These are phyloP conservation scores for Carcina quercana DNA, from an alignment of 2,888 invertebrate species.

Conservation along the genomic window DNA sequence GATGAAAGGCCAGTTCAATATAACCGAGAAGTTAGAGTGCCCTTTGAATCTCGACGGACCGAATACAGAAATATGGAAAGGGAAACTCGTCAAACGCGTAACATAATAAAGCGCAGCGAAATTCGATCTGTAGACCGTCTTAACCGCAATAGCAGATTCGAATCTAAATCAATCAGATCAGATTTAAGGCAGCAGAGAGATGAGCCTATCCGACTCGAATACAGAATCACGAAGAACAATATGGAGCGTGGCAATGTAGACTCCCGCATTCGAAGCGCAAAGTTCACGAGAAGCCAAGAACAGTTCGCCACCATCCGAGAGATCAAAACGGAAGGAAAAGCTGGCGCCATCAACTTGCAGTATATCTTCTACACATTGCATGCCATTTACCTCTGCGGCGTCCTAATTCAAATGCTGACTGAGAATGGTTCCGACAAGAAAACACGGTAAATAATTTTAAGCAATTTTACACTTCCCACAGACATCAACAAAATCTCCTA, in stretches of 20 bases:
- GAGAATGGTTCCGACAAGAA: slow-evolving; percentile 18
- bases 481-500: background rate
- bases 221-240: slow-evolving; percentile 2
- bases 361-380: slow-evolving; percentile 49
- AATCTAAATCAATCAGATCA: background rate
- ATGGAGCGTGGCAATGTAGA: slow-evolving; percentile 16
- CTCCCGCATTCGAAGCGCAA: slow-evolving; percentile 15
- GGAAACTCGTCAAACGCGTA: background rate
- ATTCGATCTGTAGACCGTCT: background rate
- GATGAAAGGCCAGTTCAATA: slow-evolving; percentile 4
- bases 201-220: background rate
- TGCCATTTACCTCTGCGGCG: slow-evolving; percentile 42
- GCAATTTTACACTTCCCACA: background rate
- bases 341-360: slow-evolving; percentile 33
- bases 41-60: background rate
- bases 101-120: background rate
- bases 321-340: slow-evolving; percentile 15
- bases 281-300: slow-evolving; percentile 14
- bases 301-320: slow-evolving; percentile 5
- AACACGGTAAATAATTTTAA: slow-evolving; percentile 7
- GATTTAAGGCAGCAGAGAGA: background rate
- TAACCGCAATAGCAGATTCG: background rate
- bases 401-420: slow-evolving; percentile 36
- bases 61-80: background rate
- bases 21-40: slow-evolving; percentile 1